These are phyloP conservation scores for Diloba caeruleocephala DNA, from an alignment of 2,888 invertebrate genomes.

Conservation along the genomic window DNA sequence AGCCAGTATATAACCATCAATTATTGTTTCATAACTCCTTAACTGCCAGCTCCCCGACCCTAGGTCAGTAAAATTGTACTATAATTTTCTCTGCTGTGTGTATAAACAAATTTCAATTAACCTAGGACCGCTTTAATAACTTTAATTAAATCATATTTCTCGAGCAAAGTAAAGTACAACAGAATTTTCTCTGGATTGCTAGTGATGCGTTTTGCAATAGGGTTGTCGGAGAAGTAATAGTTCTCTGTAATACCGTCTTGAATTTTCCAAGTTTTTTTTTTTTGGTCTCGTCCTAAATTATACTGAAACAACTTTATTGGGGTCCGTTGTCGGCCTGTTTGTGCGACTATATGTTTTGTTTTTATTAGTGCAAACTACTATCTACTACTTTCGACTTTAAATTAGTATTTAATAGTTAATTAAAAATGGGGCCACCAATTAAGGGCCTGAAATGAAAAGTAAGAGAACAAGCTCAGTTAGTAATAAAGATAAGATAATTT, in stretches of 20 bases:
- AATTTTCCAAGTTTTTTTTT: neutral
- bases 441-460: no score
- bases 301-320: no score
- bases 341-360: no score
- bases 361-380: no score
- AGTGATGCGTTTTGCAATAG: conserved; percentile 61
- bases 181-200: conserved; percentile 66
- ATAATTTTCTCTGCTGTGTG: conserved; percentile 70
- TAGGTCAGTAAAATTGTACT: conserved; percentile 75
- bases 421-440: no score
- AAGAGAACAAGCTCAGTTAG: no score
- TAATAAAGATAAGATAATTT: no score
- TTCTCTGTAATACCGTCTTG: neutral
- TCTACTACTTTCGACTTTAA: no score
- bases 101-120: conserved; percentile 85
- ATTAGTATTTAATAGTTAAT: no score
- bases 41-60: conserved; percentile 59
- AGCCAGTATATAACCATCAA: conserved; percentile 22
- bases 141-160: conserved; percentile 85
- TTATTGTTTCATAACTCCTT: conserved; percentile 62
- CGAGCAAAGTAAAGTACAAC: conserved; percentile 61
- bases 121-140: conserved; percentile 76
- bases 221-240: conserved; percentile 57
- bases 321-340: no score
- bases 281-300: neutral